A percentile compares a stretch with the other conserved stretches of the same genome.
These are phyloP conservation scores for Smithornis capensis DNA, from an alignment of 2,113 vertebrate species.

Conservation along the genomic window DNA sequence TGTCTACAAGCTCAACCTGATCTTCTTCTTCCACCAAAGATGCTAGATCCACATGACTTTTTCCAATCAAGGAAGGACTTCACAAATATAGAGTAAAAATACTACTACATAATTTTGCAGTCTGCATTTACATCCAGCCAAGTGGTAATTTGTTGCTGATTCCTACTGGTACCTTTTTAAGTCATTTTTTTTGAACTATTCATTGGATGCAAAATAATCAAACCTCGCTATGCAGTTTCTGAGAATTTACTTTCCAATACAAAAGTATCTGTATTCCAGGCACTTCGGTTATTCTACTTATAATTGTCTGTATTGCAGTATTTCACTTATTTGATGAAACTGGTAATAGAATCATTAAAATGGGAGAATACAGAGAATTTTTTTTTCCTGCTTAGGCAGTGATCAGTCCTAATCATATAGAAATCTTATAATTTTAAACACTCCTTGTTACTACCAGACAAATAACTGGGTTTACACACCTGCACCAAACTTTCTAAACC, in stretches of 20 bases:
- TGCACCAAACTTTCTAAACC: not conserved
- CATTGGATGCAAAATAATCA: not conserved
- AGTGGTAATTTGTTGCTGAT: not conserved
- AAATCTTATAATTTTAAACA: not conserved
- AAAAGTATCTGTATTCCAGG: not conserved
- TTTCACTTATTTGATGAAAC: not conserved
- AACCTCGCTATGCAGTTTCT: not conserved
- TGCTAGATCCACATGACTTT: not conserved
- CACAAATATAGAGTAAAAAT: not conserved
- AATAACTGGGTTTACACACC: not conserved
- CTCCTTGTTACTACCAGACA: not conserved
- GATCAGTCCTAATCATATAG: not conserved
- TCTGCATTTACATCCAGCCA: not conserved
- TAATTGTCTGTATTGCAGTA: not conserved
- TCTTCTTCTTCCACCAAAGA: not conserved
- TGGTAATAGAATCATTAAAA: not conserved
- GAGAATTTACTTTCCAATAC: not conserved
- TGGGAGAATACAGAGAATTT: not conserved
- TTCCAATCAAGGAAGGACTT: not conserved
- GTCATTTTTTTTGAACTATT: not conserved
- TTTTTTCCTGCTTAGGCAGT: not conserved
- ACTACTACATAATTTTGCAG: not conserved
- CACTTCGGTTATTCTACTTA: not conserved
- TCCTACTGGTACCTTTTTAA: not conserved
- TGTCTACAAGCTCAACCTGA: not conserved